These are phyloP conservation scores for Drosophila punjabiensis DNA, from an alignment of 1,140 invertebrate genomes.

Conservation along the genomic window DNA sequence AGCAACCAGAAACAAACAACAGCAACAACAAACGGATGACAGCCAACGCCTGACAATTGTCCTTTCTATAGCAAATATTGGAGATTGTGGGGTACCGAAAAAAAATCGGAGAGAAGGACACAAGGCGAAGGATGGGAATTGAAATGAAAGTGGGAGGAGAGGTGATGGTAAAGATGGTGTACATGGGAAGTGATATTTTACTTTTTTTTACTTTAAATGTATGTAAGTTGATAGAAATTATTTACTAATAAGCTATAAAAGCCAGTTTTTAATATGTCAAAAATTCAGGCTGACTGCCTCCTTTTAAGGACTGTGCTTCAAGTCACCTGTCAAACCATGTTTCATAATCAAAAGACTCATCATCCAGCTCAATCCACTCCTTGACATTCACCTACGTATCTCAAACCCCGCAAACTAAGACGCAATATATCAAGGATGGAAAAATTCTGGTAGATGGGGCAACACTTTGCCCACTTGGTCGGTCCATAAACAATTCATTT, in stretches of 20 bases:
- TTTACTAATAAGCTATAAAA: not conserved
- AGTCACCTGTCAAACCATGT: not conserved
- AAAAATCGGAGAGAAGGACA: constrained; percentile 2
- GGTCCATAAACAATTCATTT: constrained; percentile 83
- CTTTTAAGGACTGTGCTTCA: too few relatives aligned
- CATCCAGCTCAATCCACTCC: constrained; percentile 10
- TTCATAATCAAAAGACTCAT: constrained; percentile 8
- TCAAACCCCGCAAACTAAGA: constrained; percentile 9
- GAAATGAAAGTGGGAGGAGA: not conserved
- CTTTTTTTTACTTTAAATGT: not conserved
- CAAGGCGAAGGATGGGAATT: constrained; percentile 8
- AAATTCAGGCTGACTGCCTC: too few relatives aligned
- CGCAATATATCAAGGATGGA: constrained; percentile 44
- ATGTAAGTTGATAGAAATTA: not conserved
- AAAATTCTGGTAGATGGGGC: not conserved
- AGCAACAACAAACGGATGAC: constrained; percentile 65
- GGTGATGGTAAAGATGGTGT: constrained; percentile 6
- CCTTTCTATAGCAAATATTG: constrained; percentile 33
- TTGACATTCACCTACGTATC: constrained; percentile 8
- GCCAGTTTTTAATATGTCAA: too few relatives aligned
- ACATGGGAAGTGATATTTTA: too few relatives aligned
- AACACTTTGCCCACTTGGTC: constrained; percentile 45
- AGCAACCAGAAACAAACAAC: constrained; percentile 63
- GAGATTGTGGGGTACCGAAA: constrained; percentile 8
- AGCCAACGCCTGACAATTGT: constrained; percentile 61